phyloP scores from a whole-genome alignment of 2,113 vertebrate species.

The Agapornis roseicollis region DNA sequence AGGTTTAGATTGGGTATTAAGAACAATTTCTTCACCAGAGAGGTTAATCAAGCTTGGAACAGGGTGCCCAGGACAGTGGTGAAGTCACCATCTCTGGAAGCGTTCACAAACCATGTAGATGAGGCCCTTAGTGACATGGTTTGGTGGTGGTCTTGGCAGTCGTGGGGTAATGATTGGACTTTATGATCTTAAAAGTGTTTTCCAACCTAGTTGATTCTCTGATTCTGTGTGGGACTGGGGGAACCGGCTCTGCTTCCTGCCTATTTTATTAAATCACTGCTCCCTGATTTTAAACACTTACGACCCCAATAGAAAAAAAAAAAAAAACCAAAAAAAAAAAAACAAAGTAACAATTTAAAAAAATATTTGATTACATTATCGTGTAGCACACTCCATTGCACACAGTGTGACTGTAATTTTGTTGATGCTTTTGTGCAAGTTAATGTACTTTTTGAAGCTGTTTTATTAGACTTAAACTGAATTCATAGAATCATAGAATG shows the following conservation, averaged over 20 bases:
- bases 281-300: not conserved
- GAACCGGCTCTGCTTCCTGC: not conserved
- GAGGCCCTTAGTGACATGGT: not conserved
- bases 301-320: not conserved
- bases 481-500: not conserved
- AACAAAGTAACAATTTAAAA: not conserved
- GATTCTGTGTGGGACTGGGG: not conserved
- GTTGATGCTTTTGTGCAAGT: not conserved
- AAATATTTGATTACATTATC: not conserved
- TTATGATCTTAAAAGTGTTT: not conserved
- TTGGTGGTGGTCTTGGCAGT: not conserved
- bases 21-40: not conserved
- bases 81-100: not conserved
- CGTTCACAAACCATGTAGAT: not conserved
- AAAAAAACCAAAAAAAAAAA: fast-evolving
- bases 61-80: not conserved
- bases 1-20: not conserved
- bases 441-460: not conserved
- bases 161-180: not conserved
- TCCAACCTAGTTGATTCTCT: not conserved
- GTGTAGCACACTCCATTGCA: not conserved
- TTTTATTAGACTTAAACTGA: not conserved
- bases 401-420: not conserved
- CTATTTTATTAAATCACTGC: not conserved
- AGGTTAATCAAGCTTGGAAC: not conserved